Percentiles rank a stretch among this genome's conserved stretches.
Conservation (phyloP, 1,140 invertebrate genomes). For the Drosophila yakuba region DNA sequence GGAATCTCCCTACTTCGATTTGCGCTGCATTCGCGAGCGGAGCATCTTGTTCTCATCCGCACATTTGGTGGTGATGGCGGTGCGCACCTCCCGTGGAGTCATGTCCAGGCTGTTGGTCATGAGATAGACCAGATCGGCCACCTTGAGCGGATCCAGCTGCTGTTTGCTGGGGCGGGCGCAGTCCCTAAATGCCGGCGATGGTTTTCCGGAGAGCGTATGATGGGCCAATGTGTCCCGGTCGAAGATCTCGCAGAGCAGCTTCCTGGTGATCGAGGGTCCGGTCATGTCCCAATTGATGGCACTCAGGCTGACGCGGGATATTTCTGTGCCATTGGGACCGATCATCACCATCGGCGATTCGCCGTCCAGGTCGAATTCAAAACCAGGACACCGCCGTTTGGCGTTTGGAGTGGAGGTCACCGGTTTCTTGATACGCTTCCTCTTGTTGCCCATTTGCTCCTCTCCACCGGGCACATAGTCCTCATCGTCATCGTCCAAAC, state of each 20-base stretch:
- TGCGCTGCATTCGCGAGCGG: conserved; percentile 44
- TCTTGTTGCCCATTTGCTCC: conserved; percentile 33
- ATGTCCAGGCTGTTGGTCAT: conserved; percentile 71
- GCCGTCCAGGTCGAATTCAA: conserved; percentile 57
- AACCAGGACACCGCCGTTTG: conserved; percentile 20
- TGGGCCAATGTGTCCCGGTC: conserved; percentile 72
- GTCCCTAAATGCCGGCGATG: conserved; percentile 80
- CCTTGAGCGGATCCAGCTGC: conserved; percentile 75
- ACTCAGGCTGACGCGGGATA: conserved; percentile 51
- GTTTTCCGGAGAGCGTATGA: conserved; percentile 84
- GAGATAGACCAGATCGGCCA: conserved; percentile 83
- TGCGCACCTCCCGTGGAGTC: conserved; percentile 72
- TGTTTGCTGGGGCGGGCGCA: conserved; percentile 70
- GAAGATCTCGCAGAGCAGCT: conserved; percentile 81
- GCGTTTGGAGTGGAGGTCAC: conserved; percentile 50
- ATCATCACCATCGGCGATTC: conserved; percentile 58
- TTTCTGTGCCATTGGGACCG: conserved; percentile 76
- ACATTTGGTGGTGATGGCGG: conserved; percentile 87
- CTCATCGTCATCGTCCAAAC: conserved; percentile 50
- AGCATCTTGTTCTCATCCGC: conserved; percentile 87
- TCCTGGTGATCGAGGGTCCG: conserved; percentile 81
- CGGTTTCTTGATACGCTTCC: conserved; percentile 38
- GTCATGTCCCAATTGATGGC: conserved; percentile 76
- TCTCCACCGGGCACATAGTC: conserved; percentile 51
- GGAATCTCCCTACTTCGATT: conserved; percentile 19